Conservation (phyloP, 2,888 invertebrate species). For the Ligdia adustata region DNA sequence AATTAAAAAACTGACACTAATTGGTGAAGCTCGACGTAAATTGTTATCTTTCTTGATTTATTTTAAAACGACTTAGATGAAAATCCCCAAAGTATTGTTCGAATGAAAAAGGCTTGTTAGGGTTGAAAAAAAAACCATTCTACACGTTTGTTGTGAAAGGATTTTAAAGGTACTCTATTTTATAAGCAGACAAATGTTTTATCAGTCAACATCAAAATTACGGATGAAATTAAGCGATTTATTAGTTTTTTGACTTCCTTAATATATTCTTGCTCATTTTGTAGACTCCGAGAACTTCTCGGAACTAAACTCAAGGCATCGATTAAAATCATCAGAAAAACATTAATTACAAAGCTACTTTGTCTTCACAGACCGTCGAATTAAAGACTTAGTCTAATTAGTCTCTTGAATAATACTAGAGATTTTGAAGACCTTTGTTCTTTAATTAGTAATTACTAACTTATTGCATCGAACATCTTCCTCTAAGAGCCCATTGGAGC, state of each 20-base stretch:
- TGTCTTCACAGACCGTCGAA: no score
- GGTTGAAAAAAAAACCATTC: no score
- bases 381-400: no score
- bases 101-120: conserved; percentile 23
- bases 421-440: no score
- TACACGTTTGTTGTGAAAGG: conserved; percentile 21
- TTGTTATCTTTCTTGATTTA: conserved; percentile 49
- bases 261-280: neutral
- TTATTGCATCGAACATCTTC: no score
- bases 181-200: conserved; percentile 15
- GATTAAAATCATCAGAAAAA: no score
- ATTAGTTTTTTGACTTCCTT: neutral
- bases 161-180: conserved; percentile 14
- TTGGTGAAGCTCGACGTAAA: conserved; percentile 44
- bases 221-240: conserved; percentile 4
- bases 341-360: no score
- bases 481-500: no score
- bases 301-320: no score
- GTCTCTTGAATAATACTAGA: no score
- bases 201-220: conserved; percentile 5
- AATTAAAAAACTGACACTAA: conserved; percentile 47
- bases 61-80: conserved; percentile 27
- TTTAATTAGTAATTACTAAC: no score
- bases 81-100: conserved; percentile 15
- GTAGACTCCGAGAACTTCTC: no score